These are phyloP conservation scores for Agonopterix heracliana DNA, from an alignment of 2,888 invertebrate genomes.

Conservation along the genomic window DNA sequence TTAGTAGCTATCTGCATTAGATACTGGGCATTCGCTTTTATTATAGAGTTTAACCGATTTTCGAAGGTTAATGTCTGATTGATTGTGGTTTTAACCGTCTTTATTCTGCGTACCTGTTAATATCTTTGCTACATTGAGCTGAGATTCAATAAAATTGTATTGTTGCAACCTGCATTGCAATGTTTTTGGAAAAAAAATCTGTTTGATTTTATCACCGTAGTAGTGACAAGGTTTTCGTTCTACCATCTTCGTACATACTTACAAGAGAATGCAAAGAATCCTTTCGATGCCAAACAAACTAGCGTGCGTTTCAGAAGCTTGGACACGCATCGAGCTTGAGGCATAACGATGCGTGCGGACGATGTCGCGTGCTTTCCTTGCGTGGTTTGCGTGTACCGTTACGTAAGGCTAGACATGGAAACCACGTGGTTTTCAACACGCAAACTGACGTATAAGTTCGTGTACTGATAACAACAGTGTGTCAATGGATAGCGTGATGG, in stretches of 20 bases:
- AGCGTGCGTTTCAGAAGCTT: slow-evolving; percentile 9
- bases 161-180: too few species aligned
- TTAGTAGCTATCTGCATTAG: slow-evolving; percentile 50
- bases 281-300: not conserved
- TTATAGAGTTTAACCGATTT: slow-evolving; percentile 46
- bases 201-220: too few species aligned
- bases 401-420: slow-evolving; percentile 33
- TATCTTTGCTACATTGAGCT: not conserved
- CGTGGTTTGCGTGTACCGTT: slow-evolving; percentile 37
- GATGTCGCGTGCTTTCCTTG: slow-evolving; percentile 46
- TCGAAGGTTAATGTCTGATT: slow-evolving; percentile 29
- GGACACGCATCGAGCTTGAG: slow-evolving; percentile 12
- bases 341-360: slow-evolving; percentile 35
- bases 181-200: too few species aligned
- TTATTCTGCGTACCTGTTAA: not conserved
- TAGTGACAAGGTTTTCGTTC: too few species aligned
- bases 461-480: slow-evolving; percentile 28
- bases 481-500: slow-evolving; percentile 70
- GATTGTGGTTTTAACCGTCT: slow-evolving; percentile 15
- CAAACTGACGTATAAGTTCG: slow-evolving; percentile 45
- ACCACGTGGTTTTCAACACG: slow-evolving; percentile 59
- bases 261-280: not conserved
- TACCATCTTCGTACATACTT: too few species aligned
- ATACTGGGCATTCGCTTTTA: slow-evolving; percentile 36
- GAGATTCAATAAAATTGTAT: too few species aligned